phyloP scores from a whole-genome alignment of 2,797 vertebrate species.

The Chloroceryle inda region DNA sequence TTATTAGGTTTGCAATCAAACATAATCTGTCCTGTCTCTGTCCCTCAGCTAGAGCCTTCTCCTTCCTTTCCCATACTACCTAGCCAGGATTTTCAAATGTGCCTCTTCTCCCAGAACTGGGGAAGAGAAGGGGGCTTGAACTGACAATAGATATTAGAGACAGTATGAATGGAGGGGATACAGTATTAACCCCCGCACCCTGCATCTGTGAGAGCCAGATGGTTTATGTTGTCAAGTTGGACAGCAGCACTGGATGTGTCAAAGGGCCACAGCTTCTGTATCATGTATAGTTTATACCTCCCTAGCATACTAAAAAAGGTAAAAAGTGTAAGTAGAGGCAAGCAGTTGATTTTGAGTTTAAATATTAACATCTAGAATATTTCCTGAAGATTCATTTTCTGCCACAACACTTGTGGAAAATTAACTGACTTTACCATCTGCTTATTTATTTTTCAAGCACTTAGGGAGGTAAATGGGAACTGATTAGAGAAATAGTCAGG shows the following conservation, averaged over 20 bases:
- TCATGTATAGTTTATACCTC: neutral
- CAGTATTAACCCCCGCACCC: neutral
- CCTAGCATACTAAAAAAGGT: neutral
- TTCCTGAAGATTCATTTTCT: slow-evolving; percentile 33
- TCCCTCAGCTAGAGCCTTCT: neutral
- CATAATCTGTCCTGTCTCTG: neutral
- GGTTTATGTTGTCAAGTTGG: slow-evolving; percentile 40
- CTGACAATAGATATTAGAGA: slow-evolving; percentile 30
- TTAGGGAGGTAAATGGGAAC: slow-evolving; percentile 50
- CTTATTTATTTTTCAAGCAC: slow-evolving; percentile 58
- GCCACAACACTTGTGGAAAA: slow-evolving; percentile 15
- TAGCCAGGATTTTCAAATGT: slow-evolving; percentile 16
- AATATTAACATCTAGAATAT: neutral
- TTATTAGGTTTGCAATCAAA: neutral
- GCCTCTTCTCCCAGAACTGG: neutral
- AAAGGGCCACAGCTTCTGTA: slow-evolving; percentile 17
- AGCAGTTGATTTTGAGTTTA: slow-evolving; percentile 3
- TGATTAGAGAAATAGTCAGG: slow-evolving; percentile 23
- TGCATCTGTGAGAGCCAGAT: slow-evolving; percentile 47
- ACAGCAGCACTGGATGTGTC: slow-evolving; percentile 30
- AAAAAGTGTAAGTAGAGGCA: neutral
- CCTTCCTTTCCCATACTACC: neutral
- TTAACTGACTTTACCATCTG: slow-evolving; percentile 53
- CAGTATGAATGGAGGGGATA: neutral
- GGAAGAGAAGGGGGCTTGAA: slow-evolving; percentile 39